Evolutionary conservation across 2,113 vertebrate species (phyloP).

Genomic region (Eupsittula cactorum): DNA sequence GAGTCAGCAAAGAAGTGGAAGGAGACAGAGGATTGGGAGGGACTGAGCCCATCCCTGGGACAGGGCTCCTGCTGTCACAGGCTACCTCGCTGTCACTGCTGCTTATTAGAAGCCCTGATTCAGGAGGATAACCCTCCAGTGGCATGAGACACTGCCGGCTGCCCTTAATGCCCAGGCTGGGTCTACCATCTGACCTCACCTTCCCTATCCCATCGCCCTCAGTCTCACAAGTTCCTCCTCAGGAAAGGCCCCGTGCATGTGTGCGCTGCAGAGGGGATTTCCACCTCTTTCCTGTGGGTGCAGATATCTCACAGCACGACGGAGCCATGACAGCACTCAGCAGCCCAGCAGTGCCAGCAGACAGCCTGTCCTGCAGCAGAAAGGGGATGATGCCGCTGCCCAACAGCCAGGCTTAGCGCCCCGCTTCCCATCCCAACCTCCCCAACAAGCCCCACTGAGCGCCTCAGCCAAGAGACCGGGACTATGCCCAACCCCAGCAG

Average conservation of each 20-base stretch:
- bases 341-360: not conserved
- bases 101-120: not conserved
- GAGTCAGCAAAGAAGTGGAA: not conserved
- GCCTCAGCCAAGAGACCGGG: not conserved
- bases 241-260: not conserved
- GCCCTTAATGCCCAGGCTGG: not conserved
- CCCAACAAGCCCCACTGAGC: accelerated
- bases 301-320: accelerated
- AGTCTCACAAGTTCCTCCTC: not conserved
- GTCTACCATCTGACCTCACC: not conserved
- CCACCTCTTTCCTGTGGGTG: not conserved
- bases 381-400: not conserved
- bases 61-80: not conserved
- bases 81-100: accelerated
- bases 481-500: not conserved
- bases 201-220: not conserved
- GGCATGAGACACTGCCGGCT: not conserved
- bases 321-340: accelerated
- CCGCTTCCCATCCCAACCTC: not conserved
- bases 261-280: not conserved
- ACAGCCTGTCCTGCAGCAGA: accelerated
- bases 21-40: not conserved
- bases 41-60: not conserved
- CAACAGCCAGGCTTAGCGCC: not conserved
- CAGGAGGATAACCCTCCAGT: not conserved